Evolutionary conservation across 2,113 vertebrate genomes (phyloP).

Genomic region (Plectropomus leopardus): DNA sequence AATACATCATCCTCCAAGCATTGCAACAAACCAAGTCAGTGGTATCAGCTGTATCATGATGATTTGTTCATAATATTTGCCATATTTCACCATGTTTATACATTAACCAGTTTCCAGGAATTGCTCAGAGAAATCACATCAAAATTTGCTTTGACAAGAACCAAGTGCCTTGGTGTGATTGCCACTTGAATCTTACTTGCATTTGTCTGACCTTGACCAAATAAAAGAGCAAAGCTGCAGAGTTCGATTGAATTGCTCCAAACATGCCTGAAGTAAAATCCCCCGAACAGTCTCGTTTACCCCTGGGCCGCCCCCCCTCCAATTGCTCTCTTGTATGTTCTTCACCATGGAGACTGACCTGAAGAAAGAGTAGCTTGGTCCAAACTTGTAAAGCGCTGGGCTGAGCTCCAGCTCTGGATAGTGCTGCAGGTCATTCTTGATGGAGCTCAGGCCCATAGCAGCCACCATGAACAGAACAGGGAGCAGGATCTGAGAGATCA

Average conservation of each 20-base stretch:
- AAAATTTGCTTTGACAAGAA: neutral
- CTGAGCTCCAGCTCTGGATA: conserved; percentile 91
- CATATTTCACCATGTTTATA: neutral
- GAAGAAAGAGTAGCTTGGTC: conserved; percentile 90
- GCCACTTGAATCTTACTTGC: neutral
- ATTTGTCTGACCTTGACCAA: neutral
- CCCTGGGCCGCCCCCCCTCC: neutral
- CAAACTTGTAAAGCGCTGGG: conserved; percentile 89
- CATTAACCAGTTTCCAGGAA: neutral
- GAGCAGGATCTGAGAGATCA: conserved; percentile 91
- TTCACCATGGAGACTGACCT: conserved; percentile 82
- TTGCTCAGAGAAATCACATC: neutral
- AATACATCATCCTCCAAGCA: conserved; percentile 15
- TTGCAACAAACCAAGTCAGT: neutral
- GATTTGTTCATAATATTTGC: neutral
- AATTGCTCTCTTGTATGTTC: neutral
- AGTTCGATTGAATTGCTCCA: neutral
- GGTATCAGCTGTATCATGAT: neutral
- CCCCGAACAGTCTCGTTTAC: conserved; percentile 13
- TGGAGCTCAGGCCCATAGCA: conserved; percentile 93
- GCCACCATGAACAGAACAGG: conserved; percentile 92
- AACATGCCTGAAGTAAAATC: conserved; percentile 7
- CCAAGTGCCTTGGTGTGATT: neutral
- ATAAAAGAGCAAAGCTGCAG: conserved; percentile 10
- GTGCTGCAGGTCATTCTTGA: conserved; percentile 85